Conservation (phyloP, 2,888 invertebrate species). For the Chaitophorus viminalis region DNA sequence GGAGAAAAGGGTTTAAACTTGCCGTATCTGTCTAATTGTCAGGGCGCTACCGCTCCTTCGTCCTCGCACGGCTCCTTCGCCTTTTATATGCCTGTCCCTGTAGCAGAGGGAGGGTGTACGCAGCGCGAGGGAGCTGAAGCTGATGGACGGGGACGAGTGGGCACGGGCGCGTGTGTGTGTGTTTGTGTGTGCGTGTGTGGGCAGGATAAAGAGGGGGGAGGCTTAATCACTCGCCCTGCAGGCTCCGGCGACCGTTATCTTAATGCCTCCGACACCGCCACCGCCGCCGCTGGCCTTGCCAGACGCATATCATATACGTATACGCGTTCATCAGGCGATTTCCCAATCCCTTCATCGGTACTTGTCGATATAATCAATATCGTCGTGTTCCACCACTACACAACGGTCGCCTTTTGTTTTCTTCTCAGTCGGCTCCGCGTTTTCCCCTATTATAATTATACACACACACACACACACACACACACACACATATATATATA, state of each 20-base stretch:
- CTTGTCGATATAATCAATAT: constrained; percentile 62
- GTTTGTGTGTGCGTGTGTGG: neutral
- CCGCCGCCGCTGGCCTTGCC: constrained; percentile 29
- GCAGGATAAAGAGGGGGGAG: neutral
- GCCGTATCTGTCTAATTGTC: constrained; percentile 64
- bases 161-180: neutral
- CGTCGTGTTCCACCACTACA: neutral
- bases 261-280: constrained; percentile 43
- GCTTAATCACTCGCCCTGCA: constrained; percentile 62
- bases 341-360: constrained; percentile 63
- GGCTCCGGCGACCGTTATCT: constrained; percentile 60
- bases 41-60: constrained; percentile 56
- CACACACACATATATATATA: no score
- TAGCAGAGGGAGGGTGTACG: neutral
- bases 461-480: no score
- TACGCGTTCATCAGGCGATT: constrained; percentile 60
- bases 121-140: neutral
- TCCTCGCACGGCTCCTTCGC: constrained; percentile 16
- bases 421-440: neutral
- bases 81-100: constrained; percentile 51
- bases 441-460: neutral
- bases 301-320: constrained; percentile 15
- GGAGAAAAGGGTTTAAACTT: constrained; percentile 63
- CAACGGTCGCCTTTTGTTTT: constrained; percentile 47
- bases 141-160: neutral